phyloP scores from a whole-genome alignment of 1,140 invertebrate species.

The Sesamia nonagrioides region DNA sequence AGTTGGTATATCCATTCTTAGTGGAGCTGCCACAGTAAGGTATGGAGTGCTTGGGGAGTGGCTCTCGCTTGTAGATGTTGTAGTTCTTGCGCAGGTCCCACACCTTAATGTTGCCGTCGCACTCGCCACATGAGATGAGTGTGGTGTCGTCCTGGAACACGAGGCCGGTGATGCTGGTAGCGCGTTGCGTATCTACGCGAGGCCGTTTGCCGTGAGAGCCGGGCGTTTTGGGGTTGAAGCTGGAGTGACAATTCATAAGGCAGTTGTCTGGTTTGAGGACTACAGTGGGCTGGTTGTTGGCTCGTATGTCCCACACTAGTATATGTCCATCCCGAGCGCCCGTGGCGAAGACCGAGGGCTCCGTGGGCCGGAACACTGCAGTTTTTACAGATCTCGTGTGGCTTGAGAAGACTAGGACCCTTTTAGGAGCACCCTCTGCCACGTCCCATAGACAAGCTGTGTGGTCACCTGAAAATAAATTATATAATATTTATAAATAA shows the following conservation, averaged over 20 bases:
- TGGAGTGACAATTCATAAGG: slow-evolving; percentile 89
- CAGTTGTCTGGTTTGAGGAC: slow-evolving; percentile 89
- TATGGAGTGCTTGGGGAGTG: slow-evolving; percentile 91
- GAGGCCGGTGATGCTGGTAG: slow-evolving; percentile 91
- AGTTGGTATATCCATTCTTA: slow-evolving; percentile 92
- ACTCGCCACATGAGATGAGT: slow-evolving; percentile 93
- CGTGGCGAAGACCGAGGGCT: slow-evolving; percentile 93
- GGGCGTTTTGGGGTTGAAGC: slow-evolving; percentile 81
- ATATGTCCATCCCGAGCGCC: slow-evolving; percentile 95
- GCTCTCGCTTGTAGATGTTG: slow-evolving; percentile 90
- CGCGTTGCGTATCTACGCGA: slow-evolving; percentile 72
- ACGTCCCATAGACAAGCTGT: slow-evolving; percentile 93
- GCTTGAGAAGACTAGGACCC: slow-evolving; percentile 89
- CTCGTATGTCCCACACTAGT: slow-evolving; percentile 93
- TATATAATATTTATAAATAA: not conserved
- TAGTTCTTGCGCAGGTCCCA: slow-evolving; percentile 96
- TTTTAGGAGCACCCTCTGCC: slow-evolving; percentile 69
- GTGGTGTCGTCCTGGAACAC: slow-evolving; percentile 93
- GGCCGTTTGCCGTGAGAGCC: slow-evolving; percentile 83
- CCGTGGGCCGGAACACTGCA: slow-evolving; percentile 90
- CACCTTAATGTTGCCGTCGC: slow-evolving; percentile 94
- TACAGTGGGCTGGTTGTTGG: slow-evolving; percentile 80
- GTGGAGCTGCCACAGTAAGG: slow-evolving; percentile 91
- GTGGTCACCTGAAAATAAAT: slow-evolving; percentile 91
- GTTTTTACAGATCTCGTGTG: slow-evolving; percentile 94